Evolutionary conservation across 2,113 vertebrate species (phyloP).

Genomic region (Tachysurus vachellii): DNA sequence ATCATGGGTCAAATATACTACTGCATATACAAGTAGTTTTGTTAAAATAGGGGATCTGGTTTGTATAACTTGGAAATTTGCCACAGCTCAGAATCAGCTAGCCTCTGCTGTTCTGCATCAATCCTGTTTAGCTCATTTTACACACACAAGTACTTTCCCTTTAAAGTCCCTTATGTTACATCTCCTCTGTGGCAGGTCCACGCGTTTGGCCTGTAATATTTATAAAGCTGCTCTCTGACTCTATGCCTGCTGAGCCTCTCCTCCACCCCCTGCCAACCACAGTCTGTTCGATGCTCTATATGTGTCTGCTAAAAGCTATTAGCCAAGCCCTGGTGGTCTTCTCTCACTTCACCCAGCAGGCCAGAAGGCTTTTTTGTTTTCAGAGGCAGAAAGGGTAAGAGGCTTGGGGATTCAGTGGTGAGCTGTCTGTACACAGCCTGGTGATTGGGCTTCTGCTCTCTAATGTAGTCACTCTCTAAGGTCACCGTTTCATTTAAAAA

Average conservation of each 20-base stretch:
- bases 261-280: constrained; percentile 44
- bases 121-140: constrained; percentile 48
- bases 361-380: constrained; percentile 52
- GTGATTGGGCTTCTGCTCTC: constrained; percentile 35
- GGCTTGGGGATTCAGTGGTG: constrained; percentile 48
- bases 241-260: constrained; percentile 58
- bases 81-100: constrained; percentile 35
- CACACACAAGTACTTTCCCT: constrained; percentile 27
- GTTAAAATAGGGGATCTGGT: background rate
- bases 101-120: background rate
- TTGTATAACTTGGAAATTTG: background rate
- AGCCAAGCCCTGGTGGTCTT: constrained; percentile 51
- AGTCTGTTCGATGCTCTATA: constrained; percentile 56
- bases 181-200: constrained; percentile 64
- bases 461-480: constrained; percentile 38
- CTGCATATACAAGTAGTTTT: background rate
- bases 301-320: constrained; percentile 64
- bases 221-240: constrained; percentile 69
- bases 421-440: constrained; percentile 36
- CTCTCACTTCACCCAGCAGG: constrained; percentile 48
- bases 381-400: constrained; percentile 47
- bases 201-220: constrained; percentile 68
- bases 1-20: background rate
- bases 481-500: constrained; percentile 39
- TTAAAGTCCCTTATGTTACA: constrained; percentile 52